phyloP scores from a whole-genome alignment of 2,888 invertebrate genomes.

The Trissoscelio sp. region DNA sequence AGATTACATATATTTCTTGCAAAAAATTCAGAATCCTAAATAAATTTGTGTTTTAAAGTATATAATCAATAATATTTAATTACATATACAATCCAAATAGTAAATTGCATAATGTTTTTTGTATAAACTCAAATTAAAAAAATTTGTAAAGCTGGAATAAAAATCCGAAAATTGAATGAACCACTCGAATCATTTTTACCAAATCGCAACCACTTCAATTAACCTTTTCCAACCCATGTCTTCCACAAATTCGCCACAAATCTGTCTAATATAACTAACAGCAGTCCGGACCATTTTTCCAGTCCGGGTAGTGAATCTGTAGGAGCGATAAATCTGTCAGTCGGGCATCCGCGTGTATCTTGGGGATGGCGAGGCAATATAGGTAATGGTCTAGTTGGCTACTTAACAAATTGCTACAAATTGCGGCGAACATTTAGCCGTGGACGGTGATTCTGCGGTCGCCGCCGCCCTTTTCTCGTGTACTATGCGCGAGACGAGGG shows the following conservation, averaged over 20 bases:
- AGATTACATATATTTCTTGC: too few relatives aligned
- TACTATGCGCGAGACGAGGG: slow-evolving; percentile 65
- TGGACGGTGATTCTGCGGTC: slow-evolving; percentile 73
- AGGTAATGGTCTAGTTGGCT: slow-evolving; percentile 82
- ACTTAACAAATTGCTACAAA: slow-evolving; percentile 84
- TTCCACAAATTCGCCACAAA: slow-evolving; percentile 42
- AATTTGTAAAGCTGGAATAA: too few relatives aligned
- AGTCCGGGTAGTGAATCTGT: slow-evolving; percentile 40
- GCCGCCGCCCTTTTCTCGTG: slow-evolving; percentile 69
- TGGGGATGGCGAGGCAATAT: slow-evolving; percentile 79
- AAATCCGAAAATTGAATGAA: too few relatives aligned
- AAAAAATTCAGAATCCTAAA: too few relatives aligned
- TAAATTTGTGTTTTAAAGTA: too few relatives aligned
- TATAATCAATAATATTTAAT: too few relatives aligned
- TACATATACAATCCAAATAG: too few relatives aligned
- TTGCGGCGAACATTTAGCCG: slow-evolving; percentile 81
- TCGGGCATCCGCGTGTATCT: slow-evolving; percentile 76
- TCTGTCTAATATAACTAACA: slow-evolving; percentile 55
- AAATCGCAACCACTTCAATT: background rate
- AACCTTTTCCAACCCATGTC: background rate
- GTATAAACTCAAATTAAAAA: too few relatives aligned
- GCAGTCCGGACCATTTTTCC: slow-evolving; percentile 46
- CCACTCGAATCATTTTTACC: too few relatives aligned
- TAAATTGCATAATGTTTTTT: too few relatives aligned
- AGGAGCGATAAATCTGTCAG: slow-evolving; percentile 79